Evolutionary conservation across 2,797 vertebrate genomes (phyloP).

Genomic region (Sebastes cheni): DNA sequence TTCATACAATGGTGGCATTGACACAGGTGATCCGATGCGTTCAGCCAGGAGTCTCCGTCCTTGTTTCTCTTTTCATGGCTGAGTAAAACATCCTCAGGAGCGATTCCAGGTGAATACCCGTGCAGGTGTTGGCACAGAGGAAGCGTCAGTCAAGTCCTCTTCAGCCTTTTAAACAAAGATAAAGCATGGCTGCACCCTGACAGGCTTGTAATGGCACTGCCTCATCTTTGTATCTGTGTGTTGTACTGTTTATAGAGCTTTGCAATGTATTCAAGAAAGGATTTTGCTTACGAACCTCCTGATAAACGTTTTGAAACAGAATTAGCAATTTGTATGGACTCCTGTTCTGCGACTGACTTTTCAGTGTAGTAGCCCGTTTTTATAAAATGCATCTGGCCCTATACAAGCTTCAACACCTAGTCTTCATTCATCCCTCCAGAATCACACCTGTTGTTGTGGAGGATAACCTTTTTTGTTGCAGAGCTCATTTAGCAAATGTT

Average conservation of each 20-base stretch:
- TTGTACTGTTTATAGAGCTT: conserved; percentile 4
- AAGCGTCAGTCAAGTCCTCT: conserved; percentile 57
- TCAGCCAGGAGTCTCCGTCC: conserved; percentile 61
- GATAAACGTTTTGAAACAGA: neutral
- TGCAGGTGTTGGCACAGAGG: conserved; percentile 72
- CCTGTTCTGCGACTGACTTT: neutral
- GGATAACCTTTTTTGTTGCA: conserved; percentile 20
- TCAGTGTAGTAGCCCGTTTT: neutral
- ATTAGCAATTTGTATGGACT: neutral
- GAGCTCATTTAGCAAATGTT: conserved; percentile 33
- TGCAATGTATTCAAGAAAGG: neutral
- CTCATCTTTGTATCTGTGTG: conserved; percentile 8
- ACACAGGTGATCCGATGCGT: conserved; percentile 75
- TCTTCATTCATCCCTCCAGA: conserved; percentile 15
- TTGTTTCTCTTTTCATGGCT: conserved; percentile 69
- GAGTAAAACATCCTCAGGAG: conserved; percentile 66
- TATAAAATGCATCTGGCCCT: neutral
- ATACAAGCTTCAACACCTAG: neutral
- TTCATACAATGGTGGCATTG: conserved; percentile 78
- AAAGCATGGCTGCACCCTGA: conserved; percentile 43
- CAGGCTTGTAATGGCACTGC: conserved; percentile 23
- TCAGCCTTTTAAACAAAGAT: conserved; percentile 46
- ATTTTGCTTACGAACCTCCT: neutral
- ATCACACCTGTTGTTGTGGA: conserved; percentile 29
- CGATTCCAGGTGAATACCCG: conserved; percentile 66